phyloP scores from a whole-genome alignment of 2,888 invertebrate species.

The Eulithis prunata region DNA sequence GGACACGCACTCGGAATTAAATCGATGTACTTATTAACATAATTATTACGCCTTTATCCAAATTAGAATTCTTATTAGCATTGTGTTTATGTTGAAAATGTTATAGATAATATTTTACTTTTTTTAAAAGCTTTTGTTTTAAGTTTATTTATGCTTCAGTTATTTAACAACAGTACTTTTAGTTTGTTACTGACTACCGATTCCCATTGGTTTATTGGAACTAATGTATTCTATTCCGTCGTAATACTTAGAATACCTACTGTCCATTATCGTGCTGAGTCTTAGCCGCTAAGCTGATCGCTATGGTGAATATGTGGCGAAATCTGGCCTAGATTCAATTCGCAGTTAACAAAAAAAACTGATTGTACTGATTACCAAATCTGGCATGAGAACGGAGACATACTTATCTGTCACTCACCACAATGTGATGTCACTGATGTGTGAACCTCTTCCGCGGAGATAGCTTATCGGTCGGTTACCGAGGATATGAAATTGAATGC shows the following conservation, averaged over 20 bases:
- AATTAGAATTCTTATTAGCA: slow-evolving; percentile 21
- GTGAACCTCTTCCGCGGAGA: slow-evolving; percentile 25
- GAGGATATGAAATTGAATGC: neutral
- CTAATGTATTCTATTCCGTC: too few relatives aligned
- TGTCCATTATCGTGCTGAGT: too few relatives aligned
- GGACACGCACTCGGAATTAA: slow-evolving; percentile 27
- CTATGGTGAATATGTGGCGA: neutral
- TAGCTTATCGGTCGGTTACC: slow-evolving; percentile 44
- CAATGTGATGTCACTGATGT: slow-evolving; percentile 17
- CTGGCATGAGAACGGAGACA: slow-evolving; percentile 6
- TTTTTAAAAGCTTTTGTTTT: neutral
- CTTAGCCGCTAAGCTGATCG: neutral
- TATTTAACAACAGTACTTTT: too few relatives aligned
- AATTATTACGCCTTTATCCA: slow-evolving; percentile 16
- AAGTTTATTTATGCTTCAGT: neutral
- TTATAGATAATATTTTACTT: slow-evolving; percentile 1
- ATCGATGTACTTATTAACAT: slow-evolving; percentile 28
- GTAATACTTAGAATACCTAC: too few relatives aligned
- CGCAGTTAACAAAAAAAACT: neutral
- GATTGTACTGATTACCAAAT: slow-evolving; percentile 4
- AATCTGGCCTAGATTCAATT: slow-evolving; percentile 2
- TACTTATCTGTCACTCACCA: neutral
- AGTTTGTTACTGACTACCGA: too few relatives aligned
- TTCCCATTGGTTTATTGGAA: too few relatives aligned
- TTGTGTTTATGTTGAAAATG: slow-evolving; percentile 8